Evolutionary conservation across 2,797 vertebrate genomes (phyloP).

Genomic region (Chloroceryle inda): DNA sequence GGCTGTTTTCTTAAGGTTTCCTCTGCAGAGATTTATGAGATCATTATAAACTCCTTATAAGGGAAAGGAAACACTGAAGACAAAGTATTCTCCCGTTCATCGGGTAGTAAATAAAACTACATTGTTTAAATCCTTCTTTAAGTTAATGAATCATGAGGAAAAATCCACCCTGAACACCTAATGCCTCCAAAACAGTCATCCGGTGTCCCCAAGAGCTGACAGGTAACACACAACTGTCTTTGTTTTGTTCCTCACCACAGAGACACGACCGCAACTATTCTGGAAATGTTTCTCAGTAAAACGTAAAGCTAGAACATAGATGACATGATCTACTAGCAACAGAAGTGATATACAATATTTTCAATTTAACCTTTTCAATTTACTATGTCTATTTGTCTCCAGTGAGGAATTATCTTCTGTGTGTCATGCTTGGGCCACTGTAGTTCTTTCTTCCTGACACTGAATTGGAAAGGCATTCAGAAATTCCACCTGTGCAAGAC

Average conservation of each 20-base stretch:
- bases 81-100: neutral
- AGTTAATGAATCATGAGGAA: neutral
- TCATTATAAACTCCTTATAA: neutral
- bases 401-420: neutral
- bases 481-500: conserved; percentile 16
- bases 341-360: conserved; percentile 1
- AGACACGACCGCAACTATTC: neutral
- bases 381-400: neutral
- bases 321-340: neutral
- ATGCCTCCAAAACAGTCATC: neutral
- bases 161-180: neutral
- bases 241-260: neutral
- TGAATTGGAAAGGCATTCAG: neutral
- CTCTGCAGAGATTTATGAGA: neutral
- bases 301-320: neutral
- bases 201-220: neutral
- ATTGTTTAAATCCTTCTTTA: conserved; percentile 1
- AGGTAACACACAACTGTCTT: rapidly evolving
- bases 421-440: neutral
- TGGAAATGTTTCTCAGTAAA: conserved; percentile 11
- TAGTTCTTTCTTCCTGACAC: neutral
- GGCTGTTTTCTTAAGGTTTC: neutral
- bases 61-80: neutral
- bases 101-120: neutral
- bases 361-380: neutral